phyloP scores from a whole-genome alignment of 2,888 invertebrate genomes.

The Neoitamus cyanurus region DNA sequence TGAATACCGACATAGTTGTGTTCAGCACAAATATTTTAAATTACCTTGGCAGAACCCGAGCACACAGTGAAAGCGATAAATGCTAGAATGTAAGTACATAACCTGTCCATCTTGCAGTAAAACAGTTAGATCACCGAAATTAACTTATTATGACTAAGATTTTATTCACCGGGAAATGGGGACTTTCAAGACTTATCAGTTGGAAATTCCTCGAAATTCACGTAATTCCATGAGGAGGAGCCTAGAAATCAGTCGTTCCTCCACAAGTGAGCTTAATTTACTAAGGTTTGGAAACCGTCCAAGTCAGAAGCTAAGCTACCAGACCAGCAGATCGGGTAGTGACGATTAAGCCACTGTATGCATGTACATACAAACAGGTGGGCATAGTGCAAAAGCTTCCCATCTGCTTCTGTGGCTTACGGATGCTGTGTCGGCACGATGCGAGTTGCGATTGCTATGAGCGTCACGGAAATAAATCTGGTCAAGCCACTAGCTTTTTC shows the following conservation, averaged over 20 bases:
- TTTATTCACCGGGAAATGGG: neutral
- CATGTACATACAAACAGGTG: neutral
- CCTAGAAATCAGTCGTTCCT: neutral
- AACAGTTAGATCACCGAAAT: neutral
- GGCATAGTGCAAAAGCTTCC: neutral
- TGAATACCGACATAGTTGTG: neutral
- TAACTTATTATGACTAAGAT: neutral
- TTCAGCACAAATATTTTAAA: neutral
- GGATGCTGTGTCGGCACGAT: neutral
- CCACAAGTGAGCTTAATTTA: neutral
- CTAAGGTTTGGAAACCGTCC: neutral
- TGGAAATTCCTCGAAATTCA: neutral
- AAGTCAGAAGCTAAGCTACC: neutral
- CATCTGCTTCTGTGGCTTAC: neutral
- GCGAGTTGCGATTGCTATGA: neutral
- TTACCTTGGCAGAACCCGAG: conserved; percentile 2
- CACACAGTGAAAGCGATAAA: neutral
- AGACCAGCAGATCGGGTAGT: neutral
- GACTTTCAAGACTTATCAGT: neutral
- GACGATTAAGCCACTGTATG: neutral
- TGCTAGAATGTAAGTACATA: neutral
- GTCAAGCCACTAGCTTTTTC: neutral
- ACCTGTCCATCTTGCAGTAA: neutral
- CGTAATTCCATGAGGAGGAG: neutral
- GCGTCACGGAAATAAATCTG: neutral